A percentile compares a stretch with the other conserved stretches of the same genome.
Evolutionary conservation across 2,797 vertebrate genomes (phyloP).

Genomic region (Lagocephalus sceleratus): DNA sequence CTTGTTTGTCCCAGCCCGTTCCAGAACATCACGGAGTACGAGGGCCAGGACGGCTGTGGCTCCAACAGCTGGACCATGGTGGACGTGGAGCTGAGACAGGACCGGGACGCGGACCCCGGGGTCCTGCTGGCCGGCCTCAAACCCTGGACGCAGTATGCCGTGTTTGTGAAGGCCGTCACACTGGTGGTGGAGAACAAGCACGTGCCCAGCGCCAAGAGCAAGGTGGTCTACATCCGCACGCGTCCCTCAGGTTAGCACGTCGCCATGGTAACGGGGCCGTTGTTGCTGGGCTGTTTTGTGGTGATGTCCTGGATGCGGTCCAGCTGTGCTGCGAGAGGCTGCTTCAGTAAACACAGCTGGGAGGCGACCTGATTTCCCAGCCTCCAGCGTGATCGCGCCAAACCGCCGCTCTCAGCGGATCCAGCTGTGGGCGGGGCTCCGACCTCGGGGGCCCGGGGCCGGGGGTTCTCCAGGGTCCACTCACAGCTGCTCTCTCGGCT

Average conservation of each 20-base stretch:
- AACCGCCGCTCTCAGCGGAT: conserved; percentile 5
- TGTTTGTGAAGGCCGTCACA: conserved; percentile 95
- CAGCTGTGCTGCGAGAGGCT: conserved; percentile 20
- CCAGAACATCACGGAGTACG: conserved; percentile 93
- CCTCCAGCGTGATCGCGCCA: conserved; percentile 37
- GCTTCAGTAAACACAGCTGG: conserved; percentile 57
- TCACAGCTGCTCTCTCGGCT: no score
- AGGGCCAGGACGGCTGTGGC: conserved; percentile 95
- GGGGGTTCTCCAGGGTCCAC: no score
- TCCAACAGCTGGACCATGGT: conserved; percentile 99
- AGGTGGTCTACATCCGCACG: conserved; percentile 92
- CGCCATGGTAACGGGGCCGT: background rate
- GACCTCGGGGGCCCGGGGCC: background rate
- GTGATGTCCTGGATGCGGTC: conserved; percentile 22
- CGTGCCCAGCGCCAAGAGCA: conserved; percentile 90
- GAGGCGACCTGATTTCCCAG: conserved; percentile 36
- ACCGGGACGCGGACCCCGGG: conserved; percentile 85
- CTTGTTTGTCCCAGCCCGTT: conserved; percentile 74
- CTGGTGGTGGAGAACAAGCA: conserved; percentile 90
- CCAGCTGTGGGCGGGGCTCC: no score
- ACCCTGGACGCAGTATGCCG: conserved; percentile 95
- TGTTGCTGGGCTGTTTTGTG: background rate
- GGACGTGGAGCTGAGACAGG: conserved; percentile 88
- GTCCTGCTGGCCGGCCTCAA: conserved; percentile 86
- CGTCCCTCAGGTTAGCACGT: conserved; percentile 81